Conservation (phyloP, 2,888 invertebrate species). For the Boloria selene region DNA sequence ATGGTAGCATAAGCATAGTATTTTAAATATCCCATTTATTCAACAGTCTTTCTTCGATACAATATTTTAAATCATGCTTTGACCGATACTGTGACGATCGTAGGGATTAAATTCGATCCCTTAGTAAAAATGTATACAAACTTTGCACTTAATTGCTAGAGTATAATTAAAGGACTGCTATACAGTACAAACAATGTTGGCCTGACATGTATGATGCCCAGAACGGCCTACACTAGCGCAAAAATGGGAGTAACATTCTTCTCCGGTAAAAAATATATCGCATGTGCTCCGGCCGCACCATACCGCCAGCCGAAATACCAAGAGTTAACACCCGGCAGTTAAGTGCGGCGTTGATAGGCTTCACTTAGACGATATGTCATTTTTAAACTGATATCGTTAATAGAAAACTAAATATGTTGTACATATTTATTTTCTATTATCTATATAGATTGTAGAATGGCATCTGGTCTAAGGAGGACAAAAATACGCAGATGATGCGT, state of each 20-base stretch:
- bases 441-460: too few relatives aligned
- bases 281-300: constrained; percentile 9
- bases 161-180: neutral
- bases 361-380: neutral
- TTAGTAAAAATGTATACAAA: neutral
- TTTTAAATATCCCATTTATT: too few relatives aligned
- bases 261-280: too few relatives aligned
- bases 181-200: neutral
- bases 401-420: neutral
- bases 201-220: neutral
- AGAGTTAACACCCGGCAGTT: neutral
- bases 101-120: too few relatives aligned
- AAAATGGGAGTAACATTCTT: neutral
- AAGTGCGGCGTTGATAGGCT: neutral
- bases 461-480: too few relatives aligned
- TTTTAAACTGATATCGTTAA: neutral
- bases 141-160: neutral
- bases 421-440: too few relatives aligned
- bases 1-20: too few relatives aligned
- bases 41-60: too few relatives aligned
- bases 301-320: neutral
- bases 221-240: neutral
- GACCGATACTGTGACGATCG: too few relatives aligned
- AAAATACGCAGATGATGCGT: too few relatives aligned
- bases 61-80: too few relatives aligned